phyloP scores from a whole-genome alignment of 1,140 invertebrate genomes.

The Bombyx mandarina region DNA sequence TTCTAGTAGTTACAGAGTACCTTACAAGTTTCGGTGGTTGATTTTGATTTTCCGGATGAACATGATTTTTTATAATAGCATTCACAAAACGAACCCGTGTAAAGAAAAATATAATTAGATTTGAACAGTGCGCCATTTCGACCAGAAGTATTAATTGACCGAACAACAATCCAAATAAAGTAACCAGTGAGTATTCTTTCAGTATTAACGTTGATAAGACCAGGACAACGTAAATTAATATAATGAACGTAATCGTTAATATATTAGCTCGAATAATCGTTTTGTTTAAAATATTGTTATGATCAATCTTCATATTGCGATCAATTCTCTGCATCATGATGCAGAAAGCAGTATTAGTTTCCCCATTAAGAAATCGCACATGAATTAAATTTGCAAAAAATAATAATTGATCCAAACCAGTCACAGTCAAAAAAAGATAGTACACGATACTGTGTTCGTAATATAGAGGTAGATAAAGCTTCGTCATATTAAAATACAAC shows the following conservation, averaged over 20 bases:
- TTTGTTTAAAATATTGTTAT: slow-evolving; percentile 15
- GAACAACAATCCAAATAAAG: slow-evolving; percentile 15
- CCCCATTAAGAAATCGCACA: slow-evolving; percentile 27
- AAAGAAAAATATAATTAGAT: slow-evolving; percentile 32
- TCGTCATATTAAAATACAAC: slow-evolving; percentile 11
- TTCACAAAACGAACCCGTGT: slow-evolving; percentile 34
- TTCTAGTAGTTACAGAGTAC: slow-evolving; percentile 15
- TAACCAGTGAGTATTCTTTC: background rate
- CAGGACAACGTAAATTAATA: background rate
- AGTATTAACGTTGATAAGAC: slow-evolving; percentile 1
- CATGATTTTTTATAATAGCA: slow-evolving; percentile 29
- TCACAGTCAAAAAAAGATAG: slow-evolving; percentile 7
- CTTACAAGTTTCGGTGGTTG: background rate
- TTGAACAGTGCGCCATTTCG: slow-evolving; percentile 30
- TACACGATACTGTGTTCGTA: slow-evolving; percentile 13
- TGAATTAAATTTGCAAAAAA: slow-evolving; percentile 28
- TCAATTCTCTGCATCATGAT: slow-evolving; percentile 41
- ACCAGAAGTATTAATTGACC: slow-evolving; percentile 18
- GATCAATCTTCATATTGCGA: slow-evolving; percentile 27
- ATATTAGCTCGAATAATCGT: slow-evolving; percentile 19
- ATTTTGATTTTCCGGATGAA: slow-evolving; percentile 1
- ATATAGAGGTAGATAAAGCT: slow-evolving; percentile 12
- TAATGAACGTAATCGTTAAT: slow-evolving; percentile 8
- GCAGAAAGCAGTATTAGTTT: slow-evolving; percentile 30
- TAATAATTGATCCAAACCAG: slow-evolving; percentile 10